Evolutionary conservation across 2,113 vertebrate species (phyloP).

Genomic region (Pluvianellus socialis): DNA sequence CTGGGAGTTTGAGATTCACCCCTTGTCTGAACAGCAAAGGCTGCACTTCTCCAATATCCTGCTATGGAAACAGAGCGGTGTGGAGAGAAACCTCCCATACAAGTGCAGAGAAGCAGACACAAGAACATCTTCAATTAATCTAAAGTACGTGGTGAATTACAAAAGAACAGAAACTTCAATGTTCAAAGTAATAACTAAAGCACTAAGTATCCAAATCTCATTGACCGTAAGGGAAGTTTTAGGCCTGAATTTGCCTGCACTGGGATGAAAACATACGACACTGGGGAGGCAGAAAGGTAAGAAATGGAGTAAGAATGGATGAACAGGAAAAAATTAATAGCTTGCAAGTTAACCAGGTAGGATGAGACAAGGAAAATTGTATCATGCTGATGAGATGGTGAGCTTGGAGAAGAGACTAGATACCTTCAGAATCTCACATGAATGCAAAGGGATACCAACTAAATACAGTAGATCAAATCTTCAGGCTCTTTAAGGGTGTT

Average conservation of each 20-base stretch:
- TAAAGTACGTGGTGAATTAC: neutral
- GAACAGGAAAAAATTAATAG: neutral
- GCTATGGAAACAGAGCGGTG: neutral
- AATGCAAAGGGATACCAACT: neutral
- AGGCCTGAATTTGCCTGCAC: neutral
- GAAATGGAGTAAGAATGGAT: neutral
- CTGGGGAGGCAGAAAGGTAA: neutral
- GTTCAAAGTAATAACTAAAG: neutral
- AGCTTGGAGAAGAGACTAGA: neutral
- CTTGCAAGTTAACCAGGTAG: neutral
- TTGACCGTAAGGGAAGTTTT: neutral
- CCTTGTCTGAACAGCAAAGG: neutral
- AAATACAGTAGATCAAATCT: neutral
- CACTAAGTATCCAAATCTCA: neutral
- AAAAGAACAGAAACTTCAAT: neutral
- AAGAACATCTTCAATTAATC: neutral
- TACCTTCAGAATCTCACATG: neutral
- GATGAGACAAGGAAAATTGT: neutral
- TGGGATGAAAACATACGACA: neutral
- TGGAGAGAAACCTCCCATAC: neutral
- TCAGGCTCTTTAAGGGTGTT: neutral
- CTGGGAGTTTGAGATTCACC: neutral
- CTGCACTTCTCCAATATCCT: neutral
- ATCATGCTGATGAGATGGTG: neutral
- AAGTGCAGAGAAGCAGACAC: neutral